Conservation (phyloP, 2,888 invertebrate species). For the Lissonota sp. region DNA sequence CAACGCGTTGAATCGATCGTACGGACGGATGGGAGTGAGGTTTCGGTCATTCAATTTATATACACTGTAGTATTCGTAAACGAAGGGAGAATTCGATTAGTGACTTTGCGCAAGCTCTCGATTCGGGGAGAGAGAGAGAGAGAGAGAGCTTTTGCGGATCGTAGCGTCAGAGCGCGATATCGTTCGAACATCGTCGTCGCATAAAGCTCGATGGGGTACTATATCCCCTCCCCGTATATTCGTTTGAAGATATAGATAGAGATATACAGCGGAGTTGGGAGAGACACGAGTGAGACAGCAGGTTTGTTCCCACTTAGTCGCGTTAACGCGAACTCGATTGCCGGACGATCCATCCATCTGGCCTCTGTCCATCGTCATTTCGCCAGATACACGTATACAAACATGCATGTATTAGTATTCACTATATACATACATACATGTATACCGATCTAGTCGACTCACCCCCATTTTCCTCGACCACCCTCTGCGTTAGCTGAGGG, state of each 20-base stretch:
- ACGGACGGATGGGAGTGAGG: not conserved
- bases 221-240: too few species aligned
- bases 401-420: constrained; percentile 25
- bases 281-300: constrained; percentile 63
- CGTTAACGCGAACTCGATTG: constrained; percentile 78
- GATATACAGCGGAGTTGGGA: not conserved
- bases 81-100: constrained; percentile 59
- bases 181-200: constrained; percentile 8
- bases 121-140: not conserved
- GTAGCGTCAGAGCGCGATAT: not conserved
- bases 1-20: not conserved
- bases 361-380: constrained; percentile 54
- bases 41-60: constrained; percentile 20
- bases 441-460: constrained; percentile 5
- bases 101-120: constrained; percentile 38
- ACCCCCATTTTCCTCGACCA: constrained; percentile 36
- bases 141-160: constrained; percentile 9
- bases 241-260: too few species aligned
- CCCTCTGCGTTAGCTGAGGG: constrained; percentile 54
- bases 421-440: constrained; percentile 9
- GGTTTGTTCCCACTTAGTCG: constrained; percentile 77
- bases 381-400: constrained; percentile 34
- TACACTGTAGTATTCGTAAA: constrained; percentile 47
- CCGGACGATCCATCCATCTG: constrained; percentile 71
- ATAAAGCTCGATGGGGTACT: not conserved